Evolutionary conservation across 2,888 invertebrate genomes (phyloP).

Genomic region (Folsomia candida): DNA sequence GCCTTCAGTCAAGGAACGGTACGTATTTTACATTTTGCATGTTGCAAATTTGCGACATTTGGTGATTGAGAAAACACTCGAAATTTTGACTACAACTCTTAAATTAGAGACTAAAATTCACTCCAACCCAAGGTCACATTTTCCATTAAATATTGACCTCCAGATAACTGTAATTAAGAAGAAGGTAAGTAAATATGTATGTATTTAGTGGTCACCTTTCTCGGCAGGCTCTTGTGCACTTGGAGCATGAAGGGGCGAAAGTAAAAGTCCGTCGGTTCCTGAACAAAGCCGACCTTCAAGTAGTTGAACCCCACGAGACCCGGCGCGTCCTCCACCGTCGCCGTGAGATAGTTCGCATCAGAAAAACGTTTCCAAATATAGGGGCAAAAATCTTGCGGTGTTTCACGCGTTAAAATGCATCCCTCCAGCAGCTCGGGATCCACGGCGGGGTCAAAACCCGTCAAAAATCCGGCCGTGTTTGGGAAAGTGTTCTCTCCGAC

Average conservation of each 20-base stretch:
- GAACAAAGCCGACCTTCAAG: conserved; percentile 70
- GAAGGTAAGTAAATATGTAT: no score
- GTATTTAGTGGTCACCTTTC: no score
- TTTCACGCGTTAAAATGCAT: conserved; percentile 2
- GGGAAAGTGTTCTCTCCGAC: conserved; percentile 91
- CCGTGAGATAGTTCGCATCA: conserved; percentile 69
- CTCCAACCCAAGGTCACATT: no score
- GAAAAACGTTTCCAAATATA: conserved; percentile 82
- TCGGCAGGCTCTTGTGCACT: conserved; percentile 1
- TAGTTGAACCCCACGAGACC: conserved; percentile 78
- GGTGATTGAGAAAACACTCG: no score
- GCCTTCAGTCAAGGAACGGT: no score
- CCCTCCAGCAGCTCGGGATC: conserved; percentile 65
- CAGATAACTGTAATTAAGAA: no score
- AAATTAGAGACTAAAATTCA: no score
- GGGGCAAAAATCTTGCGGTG: conserved; percentile 59
- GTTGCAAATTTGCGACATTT: no score
- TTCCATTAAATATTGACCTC: no score
- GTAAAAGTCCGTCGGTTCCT: conserved; percentile 81
- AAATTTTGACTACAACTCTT: no score
- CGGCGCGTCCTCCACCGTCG: conserved; percentile 79
- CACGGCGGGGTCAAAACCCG: no score
- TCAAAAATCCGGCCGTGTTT: conserved; percentile 77
- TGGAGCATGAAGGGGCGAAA: conserved; percentile 63
- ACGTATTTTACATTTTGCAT: no score